These are phyloP conservation scores for Brassicogethes aeneus DNA, from an alignment of 2,888 invertebrate genomes.

Conservation along the genomic window DNA sequence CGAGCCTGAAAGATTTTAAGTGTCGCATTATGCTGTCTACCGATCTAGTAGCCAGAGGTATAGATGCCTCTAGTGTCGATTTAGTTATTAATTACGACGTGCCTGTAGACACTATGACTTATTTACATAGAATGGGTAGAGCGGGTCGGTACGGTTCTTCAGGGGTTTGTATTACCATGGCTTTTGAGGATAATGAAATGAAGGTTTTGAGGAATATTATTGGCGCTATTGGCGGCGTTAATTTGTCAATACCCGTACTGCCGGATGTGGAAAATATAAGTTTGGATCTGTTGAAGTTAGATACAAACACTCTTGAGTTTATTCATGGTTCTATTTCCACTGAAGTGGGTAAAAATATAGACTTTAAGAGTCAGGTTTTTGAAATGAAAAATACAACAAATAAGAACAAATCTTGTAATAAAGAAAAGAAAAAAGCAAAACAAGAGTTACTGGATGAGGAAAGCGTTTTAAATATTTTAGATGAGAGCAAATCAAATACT, in stretches of 20 bases:
- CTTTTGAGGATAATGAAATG: constrained; percentile 57
- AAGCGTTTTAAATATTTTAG: constrained; percentile 7
- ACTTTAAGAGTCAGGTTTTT: constrained; percentile 15
- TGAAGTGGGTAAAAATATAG: constrained; percentile 8
- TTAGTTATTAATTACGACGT: constrained; percentile 88
- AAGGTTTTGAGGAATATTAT: constrained; percentile 49
- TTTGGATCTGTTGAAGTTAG: constrained; percentile 28
- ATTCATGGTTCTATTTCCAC: constrained; percentile 23
- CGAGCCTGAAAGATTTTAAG: constrained; percentile 67
- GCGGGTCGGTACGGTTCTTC: constrained; percentile 89
- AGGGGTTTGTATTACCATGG: constrained; percentile 70
- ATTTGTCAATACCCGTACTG: constrained; percentile 44
- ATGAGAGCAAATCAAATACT: constrained; percentile 6
- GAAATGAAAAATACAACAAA: constrained; percentile 10
- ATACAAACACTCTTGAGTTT: constrained; percentile 24
- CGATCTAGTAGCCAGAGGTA: constrained; percentile 85
- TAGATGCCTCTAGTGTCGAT: constrained; percentile 90
- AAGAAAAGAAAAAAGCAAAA: constrained; percentile 6
- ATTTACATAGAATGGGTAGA: constrained; percentile 90
- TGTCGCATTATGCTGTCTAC: constrained; percentile 85
- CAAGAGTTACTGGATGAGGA: background rate
- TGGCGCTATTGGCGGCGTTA: constrained; percentile 46
- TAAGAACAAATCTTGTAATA: no score
- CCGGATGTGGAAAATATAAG: constrained; percentile 29
- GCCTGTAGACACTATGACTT: constrained; percentile 70